These are phyloP conservation scores for Tokudaia muenninki DNA, from an alignment of 2,797 vertebrate species.

Conservation along the genomic window DNA sequence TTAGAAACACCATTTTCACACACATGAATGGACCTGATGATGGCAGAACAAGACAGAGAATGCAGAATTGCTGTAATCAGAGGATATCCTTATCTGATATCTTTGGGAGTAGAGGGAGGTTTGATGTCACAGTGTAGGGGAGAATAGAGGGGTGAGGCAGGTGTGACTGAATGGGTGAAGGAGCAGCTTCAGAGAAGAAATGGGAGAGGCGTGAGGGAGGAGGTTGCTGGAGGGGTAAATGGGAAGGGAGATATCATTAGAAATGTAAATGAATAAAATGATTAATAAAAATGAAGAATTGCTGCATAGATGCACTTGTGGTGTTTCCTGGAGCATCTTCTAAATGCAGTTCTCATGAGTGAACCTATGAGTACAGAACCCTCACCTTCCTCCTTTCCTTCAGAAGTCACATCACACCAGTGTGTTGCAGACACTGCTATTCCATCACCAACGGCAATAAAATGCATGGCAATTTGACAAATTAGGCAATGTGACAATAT, in stretches of 20 bases:
- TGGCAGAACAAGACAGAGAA: neutral
- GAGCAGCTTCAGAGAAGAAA: no score
- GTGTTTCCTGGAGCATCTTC: fast-evolving
- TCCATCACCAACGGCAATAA: neutral
- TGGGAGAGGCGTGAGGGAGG: no score
- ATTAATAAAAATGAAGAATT: neutral
- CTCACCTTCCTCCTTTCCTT: fast-evolving
- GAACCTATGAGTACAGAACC: neutral
- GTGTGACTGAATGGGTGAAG: no score
- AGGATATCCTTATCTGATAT: no score
- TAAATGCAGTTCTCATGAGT: neutral
- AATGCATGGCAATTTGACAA: neutral
- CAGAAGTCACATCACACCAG: neutral
- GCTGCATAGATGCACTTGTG: no score
- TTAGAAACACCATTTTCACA: neutral
- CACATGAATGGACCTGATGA: neutral
- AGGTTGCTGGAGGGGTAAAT: no score
- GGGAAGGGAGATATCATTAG: no score
- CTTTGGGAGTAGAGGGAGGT: no score
- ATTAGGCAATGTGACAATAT: neutral
- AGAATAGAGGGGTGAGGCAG: no score
- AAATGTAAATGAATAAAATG: no score
- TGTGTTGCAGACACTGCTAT: neutral
- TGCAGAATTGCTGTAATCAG: no score
- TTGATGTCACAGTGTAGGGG: no score